phyloP scores from a whole-genome alignment of 2,113 vertebrate species.

The Polyodon spathula region DNA sequence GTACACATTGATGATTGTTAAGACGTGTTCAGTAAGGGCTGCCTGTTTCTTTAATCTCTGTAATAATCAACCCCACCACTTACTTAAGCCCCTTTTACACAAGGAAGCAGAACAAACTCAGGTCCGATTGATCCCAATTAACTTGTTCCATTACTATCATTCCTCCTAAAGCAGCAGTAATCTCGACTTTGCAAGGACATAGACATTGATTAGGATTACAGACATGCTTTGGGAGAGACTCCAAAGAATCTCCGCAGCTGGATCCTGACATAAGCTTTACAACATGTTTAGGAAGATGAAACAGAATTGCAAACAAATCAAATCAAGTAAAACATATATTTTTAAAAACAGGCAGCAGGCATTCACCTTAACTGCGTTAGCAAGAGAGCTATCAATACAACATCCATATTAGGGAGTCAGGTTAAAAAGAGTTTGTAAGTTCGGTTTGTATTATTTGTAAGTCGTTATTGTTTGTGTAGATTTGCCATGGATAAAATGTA shows the following conservation, averaged over 20 bases:
- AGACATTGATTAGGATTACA: slow-evolving; percentile 18
- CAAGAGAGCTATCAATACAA: too few species aligned
- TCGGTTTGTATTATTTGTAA: too few species aligned
- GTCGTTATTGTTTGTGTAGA: too few species aligned
- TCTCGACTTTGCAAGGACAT: slow-evolving; percentile 19
- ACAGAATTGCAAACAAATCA: too few species aligned
- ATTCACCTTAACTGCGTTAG: too few species aligned
- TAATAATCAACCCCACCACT: slow-evolving; percentile 29
- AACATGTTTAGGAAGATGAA: too few species aligned
- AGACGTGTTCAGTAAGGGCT: not conserved
- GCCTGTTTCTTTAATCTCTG: slow-evolving; percentile 22
- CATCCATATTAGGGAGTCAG: too few species aligned
- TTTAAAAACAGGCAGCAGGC: not conserved
- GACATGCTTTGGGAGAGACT: slow-evolving; percentile 1
- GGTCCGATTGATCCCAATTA: slow-evolving; percentile 39
- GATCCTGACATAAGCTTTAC: not conserved
- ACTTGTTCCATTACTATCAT: slow-evolving; percentile 23
- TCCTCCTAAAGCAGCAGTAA: slow-evolving; percentile 26
- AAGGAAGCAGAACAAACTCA: slow-evolving; percentile 20
- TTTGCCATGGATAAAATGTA: too few species aligned
- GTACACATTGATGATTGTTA: not conserved
- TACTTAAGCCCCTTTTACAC: slow-evolving; percentile 23
- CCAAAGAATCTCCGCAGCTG: not conserved
- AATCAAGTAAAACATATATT: not conserved
- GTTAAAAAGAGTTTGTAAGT: too few species aligned